Base-by-base conservation (phyloP, 2,113 vertebrate genomes). In the Lonchura striata region DNA sequence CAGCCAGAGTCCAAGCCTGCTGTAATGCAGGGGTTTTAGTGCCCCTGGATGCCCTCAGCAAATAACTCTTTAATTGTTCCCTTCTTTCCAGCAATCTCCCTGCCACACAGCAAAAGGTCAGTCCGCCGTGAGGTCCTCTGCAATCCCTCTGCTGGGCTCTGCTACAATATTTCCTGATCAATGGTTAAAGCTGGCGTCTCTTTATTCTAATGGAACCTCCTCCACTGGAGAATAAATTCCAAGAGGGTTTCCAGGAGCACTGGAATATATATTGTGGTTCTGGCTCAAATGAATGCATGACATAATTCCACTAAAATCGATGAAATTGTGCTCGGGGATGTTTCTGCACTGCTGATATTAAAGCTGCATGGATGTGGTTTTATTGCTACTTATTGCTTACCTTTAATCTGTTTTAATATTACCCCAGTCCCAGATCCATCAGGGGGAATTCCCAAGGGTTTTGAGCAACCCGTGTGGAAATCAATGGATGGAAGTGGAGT, bases 231-330 rank as follows among this genome's bases (percentile, higher is more conserved):
- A 30, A 88, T 46, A 66, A 89, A 79, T 93, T 94, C 88, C 71
- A 54, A 33, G 25, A 70, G 68, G 49, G 72, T 54, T 71, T 86
- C 66, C 72, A 61, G 92, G 61, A 90, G 75, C 39, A 1, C 53
- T 47, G 82, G 80, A 42, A 84, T 80, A 71, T n/a, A 30, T 68
- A 24, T 88, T 0, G 3, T 41, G 56, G 1, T 16, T 90, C 75
- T 91, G 94, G 90, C 86, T 85, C 49, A 17, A 86, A 93, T 82
- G 24, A 90, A 84, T 47, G 60, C 76, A 52, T 92, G 82, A 90
- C 82, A 95, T 78, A 92, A 91, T 86, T 88, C 87, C 83, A 28
- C 74, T 88, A 52, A 95, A 96, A 95, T 94, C 82, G 42, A 92
- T 96, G 86, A 19, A 56, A 60, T 24, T 41, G 54, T 71, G 49